Evolutionary conservation across 2,888 invertebrate genomes (phyloP), one percentile per base, ranked within the genome.

Genomic region (Caenorhabditis becei): DNA sequence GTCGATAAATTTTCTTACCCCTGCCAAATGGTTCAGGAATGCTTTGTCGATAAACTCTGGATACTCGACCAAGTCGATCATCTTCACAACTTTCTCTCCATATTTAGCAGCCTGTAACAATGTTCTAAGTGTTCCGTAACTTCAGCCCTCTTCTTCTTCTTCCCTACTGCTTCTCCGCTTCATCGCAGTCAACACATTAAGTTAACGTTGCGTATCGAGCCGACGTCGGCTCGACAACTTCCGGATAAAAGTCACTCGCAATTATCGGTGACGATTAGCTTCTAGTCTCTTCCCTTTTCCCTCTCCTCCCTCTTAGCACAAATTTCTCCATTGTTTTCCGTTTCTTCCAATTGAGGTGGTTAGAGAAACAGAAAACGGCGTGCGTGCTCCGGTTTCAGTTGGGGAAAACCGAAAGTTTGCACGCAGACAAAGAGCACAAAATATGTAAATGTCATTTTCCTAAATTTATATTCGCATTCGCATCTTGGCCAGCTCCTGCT

Each of bases 391-490:
- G 54, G 49, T 66, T 67, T 61, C 58, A 56, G 20, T n/a, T n/a
- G 32, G 62, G 51, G 35, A 56, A 51, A 32, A 56, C 11, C 18
- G 28, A 56, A 66, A 51, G 59, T 59, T 74, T 65, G 47, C 61
- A 62, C 11, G 49, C 49, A 58, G 44, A 53, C 47, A 69, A 62
- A 63, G 77, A 69, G 69, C 67, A 77, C 47, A 77, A 58, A 54
- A 63, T 77, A 75, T 75, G 75, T 28, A 75, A 75, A 75, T 75
- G 75, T 59, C 75, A 75, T 75, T 75, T 75, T 61, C 59, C 53
- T 61, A 59, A 75, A 75, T 75, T 75, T 59, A 66, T 66, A 75
- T 75, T 75, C 66, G 66, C 61, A 59, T 51, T 28, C 53, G 32
- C 65, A 51, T 59, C 51, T 11, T 49, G 56, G 59, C 44, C 74